Percentiles rank a stretch among this genome's conserved stretches.
Conservation (phyloP, 1,140 invertebrate species). For the Tenebrio molitor region DNA sequence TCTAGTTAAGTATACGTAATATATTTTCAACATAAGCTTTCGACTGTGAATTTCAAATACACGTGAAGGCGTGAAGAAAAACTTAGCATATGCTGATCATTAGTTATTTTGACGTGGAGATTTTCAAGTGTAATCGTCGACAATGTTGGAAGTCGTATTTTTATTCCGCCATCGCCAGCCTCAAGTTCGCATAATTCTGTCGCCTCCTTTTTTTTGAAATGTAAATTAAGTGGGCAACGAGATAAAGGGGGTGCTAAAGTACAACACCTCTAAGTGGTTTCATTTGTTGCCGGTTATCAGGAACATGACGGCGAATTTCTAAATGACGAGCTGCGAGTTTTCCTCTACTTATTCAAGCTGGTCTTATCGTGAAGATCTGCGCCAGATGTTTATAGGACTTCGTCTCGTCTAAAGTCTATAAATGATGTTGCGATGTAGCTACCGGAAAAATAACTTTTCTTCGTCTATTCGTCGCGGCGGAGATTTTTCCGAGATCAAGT, state of each 20-base stretch:
- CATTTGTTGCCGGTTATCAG: slow-evolving; percentile 33
- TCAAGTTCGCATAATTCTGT: background rate
- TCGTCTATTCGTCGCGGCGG: background rate
- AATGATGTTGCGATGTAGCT: slow-evolving; percentile 10
- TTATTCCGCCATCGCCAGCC: background rate
- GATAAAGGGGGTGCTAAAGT: slow-evolving; percentile 20
- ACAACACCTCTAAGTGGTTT: slow-evolving; percentile 25
- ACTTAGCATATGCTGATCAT: slow-evolving; percentile 18
- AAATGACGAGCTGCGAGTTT: slow-evolving; percentile 8
- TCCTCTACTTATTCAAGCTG: slow-evolving; percentile 5
- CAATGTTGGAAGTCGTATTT: slow-evolving; percentile 22
- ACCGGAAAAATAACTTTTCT: slow-evolving; percentile 23
- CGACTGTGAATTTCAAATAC: slow-evolving; percentile 26
- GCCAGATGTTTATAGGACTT: slow-evolving; percentile 35
- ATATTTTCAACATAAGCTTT: slow-evolving; percentile 27
- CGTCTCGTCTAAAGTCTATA: background rate
- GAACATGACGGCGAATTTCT: slow-evolving; percentile 7
- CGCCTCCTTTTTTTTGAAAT: slow-evolving; percentile 6
- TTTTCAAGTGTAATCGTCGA: background rate
- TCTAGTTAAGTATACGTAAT: slow-evolving; percentile 28
- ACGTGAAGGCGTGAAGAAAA: background rate
- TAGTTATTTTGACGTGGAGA: slow-evolving; percentile 22
- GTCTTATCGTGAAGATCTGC: slow-evolving; percentile 2
- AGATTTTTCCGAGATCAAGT: too few species aligned
- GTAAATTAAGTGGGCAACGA: slow-evolving; percentile 11